Base-by-base conservation (phyloP, 1,140 invertebrate species). In the Solen grandis region DNA sequence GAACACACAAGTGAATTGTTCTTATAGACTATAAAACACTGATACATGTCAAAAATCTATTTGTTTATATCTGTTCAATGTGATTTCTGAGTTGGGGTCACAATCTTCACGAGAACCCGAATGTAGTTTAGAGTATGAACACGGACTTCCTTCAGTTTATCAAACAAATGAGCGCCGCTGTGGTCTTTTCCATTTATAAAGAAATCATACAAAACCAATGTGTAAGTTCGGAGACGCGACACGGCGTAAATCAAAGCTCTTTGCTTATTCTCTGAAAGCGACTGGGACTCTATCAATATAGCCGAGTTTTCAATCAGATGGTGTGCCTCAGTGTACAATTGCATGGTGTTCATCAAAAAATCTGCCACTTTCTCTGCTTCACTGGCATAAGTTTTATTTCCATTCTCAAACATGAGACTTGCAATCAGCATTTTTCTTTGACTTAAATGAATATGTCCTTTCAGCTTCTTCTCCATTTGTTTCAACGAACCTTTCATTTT, bases 231-330 rank as follows among this genome's bases (percentile, higher is more conserved):
- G 5, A 81, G 70, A 46, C 78, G 57, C 22, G 52, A 16, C 31
- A 29, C 31, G 16, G 72, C 63, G n/a, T 59, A 25, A 22, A 35
- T 57, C 25, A 78, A 65, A n/a, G 50, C 54, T 27, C n/a, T 33
- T 50, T 54, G n/a, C 5, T 38, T 0, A 27, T 59, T 55, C 22
- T 22, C 31, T 14, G 50, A 50, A 50, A 73, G 29, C 31, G 54
- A 10, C 35, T 63, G 57, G 3, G 65, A 69, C 22, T 74, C 33
- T 4, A 74, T 27, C 38, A 79, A 60, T 2, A 83, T 70, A 13
- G 82, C 59, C 19, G 82, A 76, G 52, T 85, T 79, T 31, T 85
- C 84, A 25, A 81, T 65, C 38, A 85, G 68, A 54, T 82, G 59
- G 36, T 78, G 72, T 19, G 82, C 65, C 68, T 85, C 84, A 25